phyloP scores from a whole-genome alignment of 2,113 vertebrate genomes.

The Cynoglossus semilaevis region DNA sequence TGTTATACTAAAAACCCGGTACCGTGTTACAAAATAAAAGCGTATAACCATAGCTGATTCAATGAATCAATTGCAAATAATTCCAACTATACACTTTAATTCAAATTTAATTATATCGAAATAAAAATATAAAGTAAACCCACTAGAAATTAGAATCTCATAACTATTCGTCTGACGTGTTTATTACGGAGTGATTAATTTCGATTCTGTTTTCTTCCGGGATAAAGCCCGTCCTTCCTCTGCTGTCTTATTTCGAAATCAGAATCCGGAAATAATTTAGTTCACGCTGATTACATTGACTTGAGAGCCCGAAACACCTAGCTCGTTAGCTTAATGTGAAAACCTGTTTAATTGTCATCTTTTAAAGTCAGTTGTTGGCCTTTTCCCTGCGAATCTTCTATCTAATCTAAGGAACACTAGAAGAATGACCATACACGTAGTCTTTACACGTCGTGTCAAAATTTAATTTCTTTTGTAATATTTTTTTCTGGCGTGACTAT shows the following conservation, averaged over 20 bases:
- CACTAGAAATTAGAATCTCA: background rate
- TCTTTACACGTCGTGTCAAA: background rate
- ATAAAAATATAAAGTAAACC: too few species aligned
- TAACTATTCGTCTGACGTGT: too few species aligned
- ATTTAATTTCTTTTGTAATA: constrained; percentile 1
- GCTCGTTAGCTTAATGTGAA: constrained; percentile 44
- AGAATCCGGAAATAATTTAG: background rate
- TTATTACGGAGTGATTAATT: too few species aligned
- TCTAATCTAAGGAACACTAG: background rate
- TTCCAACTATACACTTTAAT: too few species aligned
- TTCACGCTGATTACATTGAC: background rate
- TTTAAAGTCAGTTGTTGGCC: background rate
- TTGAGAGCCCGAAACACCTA: constrained; percentile 12
- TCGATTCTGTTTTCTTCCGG: too few species aligned
- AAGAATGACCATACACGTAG: background rate
- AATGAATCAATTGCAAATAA: too few species aligned
- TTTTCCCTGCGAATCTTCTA: background rate
- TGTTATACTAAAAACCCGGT: background rate
- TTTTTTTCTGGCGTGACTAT: constrained; percentile 21
- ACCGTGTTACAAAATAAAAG: constrained; percentile 11
- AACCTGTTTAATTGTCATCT: constrained; percentile 8
- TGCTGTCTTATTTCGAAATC: constrained; percentile 39
- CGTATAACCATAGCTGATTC: background rate
- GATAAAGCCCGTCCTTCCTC: too few species aligned
- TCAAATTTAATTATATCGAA: too few species aligned